Evolutionary conservation across 2,888 invertebrate genomes (phyloP).

Genomic region (Ophion ventricosus): DNA sequence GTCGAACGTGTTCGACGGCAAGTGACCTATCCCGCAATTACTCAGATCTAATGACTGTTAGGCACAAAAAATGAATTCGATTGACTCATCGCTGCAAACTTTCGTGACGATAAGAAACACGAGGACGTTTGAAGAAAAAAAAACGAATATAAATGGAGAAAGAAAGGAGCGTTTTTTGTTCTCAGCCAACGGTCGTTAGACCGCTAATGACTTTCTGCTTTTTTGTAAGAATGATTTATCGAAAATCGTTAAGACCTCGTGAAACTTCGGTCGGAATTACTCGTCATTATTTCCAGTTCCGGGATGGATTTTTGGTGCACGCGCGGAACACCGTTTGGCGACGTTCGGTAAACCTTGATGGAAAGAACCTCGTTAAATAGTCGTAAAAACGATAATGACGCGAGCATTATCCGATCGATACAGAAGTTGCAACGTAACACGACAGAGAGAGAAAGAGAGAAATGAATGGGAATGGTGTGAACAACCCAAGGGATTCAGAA

Average conservation of each 20-base stretch:
- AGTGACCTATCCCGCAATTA: slow-evolving; percentile 75
- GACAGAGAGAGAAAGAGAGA: neutral
- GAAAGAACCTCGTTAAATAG: slow-evolving; percentile 48
- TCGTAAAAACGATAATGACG: slow-evolving; percentile 42
- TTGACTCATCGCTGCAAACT: neutral
- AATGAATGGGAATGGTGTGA: slow-evolving; percentile 1
- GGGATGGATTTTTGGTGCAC: neutral
- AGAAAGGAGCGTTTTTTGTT: neutral
- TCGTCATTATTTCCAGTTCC: neutral
- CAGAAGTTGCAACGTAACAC: slow-evolving; percentile 15
- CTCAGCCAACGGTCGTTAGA: neutral
- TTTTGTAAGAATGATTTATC: neutral
- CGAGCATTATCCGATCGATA: slow-evolving; percentile 49
- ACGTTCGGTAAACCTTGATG: neutral
- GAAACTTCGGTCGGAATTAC: neutral
- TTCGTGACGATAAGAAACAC: neutral
- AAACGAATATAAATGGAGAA: too few species aligned
- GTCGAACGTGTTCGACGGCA: slow-evolving; percentile 74
- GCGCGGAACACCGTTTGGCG: neutral
- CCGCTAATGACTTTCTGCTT: neutral
- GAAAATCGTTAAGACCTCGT: slow-evolving; percentile 1
- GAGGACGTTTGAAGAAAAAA: neutral
- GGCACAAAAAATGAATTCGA: neutral
- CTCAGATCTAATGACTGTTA: slow-evolving; percentile 75
- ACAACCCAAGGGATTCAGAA: slow-evolving; percentile 11